Base-by-base conservation (phyloP, 2,888 invertebrate genomes). In the Heliconius ismenius region DNA sequence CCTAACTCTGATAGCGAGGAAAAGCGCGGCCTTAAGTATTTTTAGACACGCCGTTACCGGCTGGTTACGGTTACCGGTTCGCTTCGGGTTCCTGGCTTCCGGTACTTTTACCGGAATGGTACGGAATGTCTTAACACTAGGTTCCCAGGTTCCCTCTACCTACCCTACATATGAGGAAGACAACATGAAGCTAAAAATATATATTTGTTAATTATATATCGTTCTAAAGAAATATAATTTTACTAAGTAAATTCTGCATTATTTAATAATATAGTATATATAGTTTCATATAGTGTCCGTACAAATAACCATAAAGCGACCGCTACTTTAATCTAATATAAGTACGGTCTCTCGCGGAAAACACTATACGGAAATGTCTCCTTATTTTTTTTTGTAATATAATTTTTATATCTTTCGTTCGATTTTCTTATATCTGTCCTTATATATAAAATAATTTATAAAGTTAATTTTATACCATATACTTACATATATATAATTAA, bases 271-370 rank as follows among this genome's bases (percentile, higher is more conserved):
- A 76, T 76, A 21, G 43, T 70, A 74, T 78, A 76, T 64, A 76
- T 64, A 70, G 76, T 70, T 76, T 76, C 74, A 76, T 76, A 76
- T 67, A 65, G 76, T 74, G 74, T 78, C 74, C 76, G 72, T 60
- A 65, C 74, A 65, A 76, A 78, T 78, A 76, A 76, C 72, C 76
- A 74, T 74, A 78, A 78, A 78, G 64, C 76, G 70, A 76, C 76
- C 76, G 76, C 76, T 76, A 76, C 63, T 76, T 76, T 76, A 76
- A 76, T 76, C 70, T 69, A 49, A 32, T 72, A 63, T 76, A 76
- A 76, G 76, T 76, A 76, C 70, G 76, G 76, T 76, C 70, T 32
- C 49, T 76, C 76, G 70, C 76, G 76, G 69, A 76, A 75, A 62
- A 76, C 54, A 49, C 70, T 76, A 24, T 64, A 64, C 58, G 32